Conservation (phyloP, 2,888 invertebrate species). For the Eilema sororculum region DNA sequence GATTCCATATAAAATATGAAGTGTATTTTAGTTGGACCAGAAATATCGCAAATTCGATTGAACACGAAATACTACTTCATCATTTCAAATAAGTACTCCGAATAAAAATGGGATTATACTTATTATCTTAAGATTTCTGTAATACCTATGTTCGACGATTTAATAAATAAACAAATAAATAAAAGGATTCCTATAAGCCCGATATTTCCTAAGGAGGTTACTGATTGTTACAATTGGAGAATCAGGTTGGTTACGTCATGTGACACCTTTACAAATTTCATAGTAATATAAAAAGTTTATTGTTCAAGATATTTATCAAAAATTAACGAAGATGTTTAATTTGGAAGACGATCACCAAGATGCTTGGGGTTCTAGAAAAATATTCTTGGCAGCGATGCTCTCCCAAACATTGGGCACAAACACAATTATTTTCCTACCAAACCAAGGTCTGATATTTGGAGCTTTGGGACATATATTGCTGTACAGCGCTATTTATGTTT, state of each 20-base stretch:
- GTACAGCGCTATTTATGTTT: slow-evolving; percentile 50
- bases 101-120: too few relatives aligned
- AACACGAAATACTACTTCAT: too few relatives aligned
- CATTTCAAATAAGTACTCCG: too few relatives aligned
- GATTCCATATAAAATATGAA: too few relatives aligned
- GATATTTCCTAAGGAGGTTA: background rate
- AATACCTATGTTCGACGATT: too few relatives aligned
- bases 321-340: slow-evolving; percentile 22
- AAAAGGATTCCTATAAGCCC: too few relatives aligned
- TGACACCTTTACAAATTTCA: background rate
- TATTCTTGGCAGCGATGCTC: slow-evolving; percentile 60
- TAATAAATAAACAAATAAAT: too few relatives aligned
- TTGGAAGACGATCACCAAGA: slow-evolving; percentile 27
- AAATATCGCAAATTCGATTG: too few relatives aligned
- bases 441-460: slow-evolving; percentile 59
- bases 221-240: background rate
- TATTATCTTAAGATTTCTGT: too few relatives aligned
- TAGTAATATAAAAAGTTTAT: too few relatives aligned
- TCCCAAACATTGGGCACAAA: slow-evolving; percentile 62
- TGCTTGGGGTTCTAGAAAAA: slow-evolving; percentile 51
- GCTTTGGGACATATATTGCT: slow-evolving; percentile 62
- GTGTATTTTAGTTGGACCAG: too few relatives aligned
- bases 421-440: slow-evolving; percentile 64
- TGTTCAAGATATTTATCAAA: background rate
- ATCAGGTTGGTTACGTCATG: slow-evolving; percentile 12